phyloP scores from a whole-genome alignment of 2,888 invertebrate genomes.

The Mamestra brassicae region DNA sequence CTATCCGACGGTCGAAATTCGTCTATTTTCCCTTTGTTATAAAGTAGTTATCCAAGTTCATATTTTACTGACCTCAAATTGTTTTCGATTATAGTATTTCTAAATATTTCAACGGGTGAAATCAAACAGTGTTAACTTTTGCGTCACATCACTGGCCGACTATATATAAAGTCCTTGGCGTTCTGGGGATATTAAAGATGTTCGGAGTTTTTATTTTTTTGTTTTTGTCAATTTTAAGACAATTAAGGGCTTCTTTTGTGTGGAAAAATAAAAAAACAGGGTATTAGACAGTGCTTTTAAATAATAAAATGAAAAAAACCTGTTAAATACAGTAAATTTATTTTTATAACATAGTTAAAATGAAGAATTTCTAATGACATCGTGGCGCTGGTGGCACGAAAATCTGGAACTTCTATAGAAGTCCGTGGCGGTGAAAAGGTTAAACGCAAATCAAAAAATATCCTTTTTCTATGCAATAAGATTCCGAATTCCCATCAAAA shows the following conservation, averaged over 20 bases:
- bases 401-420: too few relatives aligned
- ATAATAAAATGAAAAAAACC: not conserved
- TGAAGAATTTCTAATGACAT: not conserved
- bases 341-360: not conserved
- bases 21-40: constrained; percentile 1
- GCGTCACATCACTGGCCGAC: not conserved
- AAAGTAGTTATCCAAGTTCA: not conserved
- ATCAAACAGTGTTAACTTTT: constrained; percentile 1
- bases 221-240: not conserved
- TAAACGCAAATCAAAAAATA: too few relatives aligned
- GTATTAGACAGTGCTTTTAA: not conserved
- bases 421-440: too few relatives aligned
- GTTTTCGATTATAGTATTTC: not conserved
- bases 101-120: not conserved
- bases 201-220: not conserved
- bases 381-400: too few relatives aligned
- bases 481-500: too few relatives aligned
- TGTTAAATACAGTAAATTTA: not conserved
- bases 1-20: not conserved
- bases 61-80: not conserved
- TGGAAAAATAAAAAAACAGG: not conserved
- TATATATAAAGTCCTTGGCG: not conserved
- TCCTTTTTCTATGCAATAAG: too few relatives aligned
- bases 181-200: not conserved
- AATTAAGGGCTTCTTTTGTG: not conserved